phyloP scores from a whole-genome alignment of 1,140 invertebrate genomes.

The Drosophila chauvacae region DNA sequence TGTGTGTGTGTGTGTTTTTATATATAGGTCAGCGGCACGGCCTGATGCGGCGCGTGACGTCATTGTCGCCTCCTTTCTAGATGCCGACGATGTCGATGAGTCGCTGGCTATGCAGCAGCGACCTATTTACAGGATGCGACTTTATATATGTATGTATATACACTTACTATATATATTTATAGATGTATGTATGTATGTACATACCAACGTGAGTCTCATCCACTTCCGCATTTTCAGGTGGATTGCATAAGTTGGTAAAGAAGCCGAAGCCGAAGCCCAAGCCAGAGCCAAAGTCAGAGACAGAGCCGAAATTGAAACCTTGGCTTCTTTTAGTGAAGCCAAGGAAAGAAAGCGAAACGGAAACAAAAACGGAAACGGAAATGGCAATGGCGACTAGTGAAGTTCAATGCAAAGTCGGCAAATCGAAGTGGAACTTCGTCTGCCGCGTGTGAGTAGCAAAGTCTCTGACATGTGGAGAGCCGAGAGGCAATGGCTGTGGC shows the following conservation, averaged over 20 bases:
- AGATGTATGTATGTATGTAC: neutral
- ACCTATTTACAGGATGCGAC: slow-evolving; percentile 63
- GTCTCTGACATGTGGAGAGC: slow-evolving; percentile 6
- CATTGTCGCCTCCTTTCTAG: slow-evolving; percentile 66
- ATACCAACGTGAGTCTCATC: slow-evolving; percentile 26
- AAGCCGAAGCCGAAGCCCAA: slow-evolving; percentile 13
- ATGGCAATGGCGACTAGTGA: slow-evolving; percentile 35
- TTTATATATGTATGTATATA: slow-evolving; percentile 13
- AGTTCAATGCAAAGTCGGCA: slow-evolving; percentile 68
- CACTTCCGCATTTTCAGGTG: slow-evolving; percentile 61
- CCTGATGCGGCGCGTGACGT: slow-evolving; percentile 64
- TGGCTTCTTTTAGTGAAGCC: slow-evolving; percentile 9
- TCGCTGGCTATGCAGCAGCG: slow-evolving; percentile 46
- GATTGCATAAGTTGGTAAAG: slow-evolving; percentile 46
- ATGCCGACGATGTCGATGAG: slow-evolving; percentile 46
- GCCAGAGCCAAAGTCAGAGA: neutral
- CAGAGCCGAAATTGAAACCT: neutral
- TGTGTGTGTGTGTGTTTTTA: slow-evolving; percentile 5
- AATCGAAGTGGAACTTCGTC: slow-evolving; percentile 51
- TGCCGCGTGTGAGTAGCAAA: neutral
- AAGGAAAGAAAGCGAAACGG: neutral
- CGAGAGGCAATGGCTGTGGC: neutral
- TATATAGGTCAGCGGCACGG: slow-evolving; percentile 80
- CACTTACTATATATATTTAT: neutral
- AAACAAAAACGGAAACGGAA: slow-evolving; percentile 8